A percentile compares a stretch with the other conserved stretches of the same genome.
Evolutionary conservation across 2,888 invertebrate genomes (phyloP).

Genomic region (Cheilosia vulpina): DNA sequence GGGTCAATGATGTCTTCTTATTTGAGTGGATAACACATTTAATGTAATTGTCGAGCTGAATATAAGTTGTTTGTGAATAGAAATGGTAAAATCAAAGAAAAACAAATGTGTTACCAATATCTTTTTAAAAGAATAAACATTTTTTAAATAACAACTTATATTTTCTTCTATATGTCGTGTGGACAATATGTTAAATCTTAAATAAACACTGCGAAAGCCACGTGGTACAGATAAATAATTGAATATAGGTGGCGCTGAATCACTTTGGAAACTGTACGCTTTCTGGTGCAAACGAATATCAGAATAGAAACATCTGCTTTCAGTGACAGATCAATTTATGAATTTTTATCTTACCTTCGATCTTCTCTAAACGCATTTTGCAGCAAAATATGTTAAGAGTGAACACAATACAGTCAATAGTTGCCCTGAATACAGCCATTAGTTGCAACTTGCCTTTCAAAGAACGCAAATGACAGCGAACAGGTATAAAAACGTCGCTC

Average conservation of each 20-base stretch:
- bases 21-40: constrained; percentile 4
- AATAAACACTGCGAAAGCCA: not conserved
- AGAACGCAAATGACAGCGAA: too few species aligned
- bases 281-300: not conserved
- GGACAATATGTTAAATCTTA: not conserved
- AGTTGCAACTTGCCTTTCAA: too few species aligned
- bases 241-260: not conserved
- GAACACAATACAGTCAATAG: too few species aligned
- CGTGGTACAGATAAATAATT: not conserved
- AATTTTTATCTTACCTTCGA: too few species aligned
- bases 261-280: not conserved
- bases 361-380: too few species aligned
- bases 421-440: too few species aligned
- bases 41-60: not conserved
- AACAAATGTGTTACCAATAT: not conserved
- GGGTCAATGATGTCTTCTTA: not conserved
- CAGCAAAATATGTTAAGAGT: too few species aligned
- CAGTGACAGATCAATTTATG: too few species aligned
- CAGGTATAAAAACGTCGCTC: too few species aligned
- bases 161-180: not conserved
- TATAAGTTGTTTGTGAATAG: not conserved
- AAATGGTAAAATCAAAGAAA: too few species aligned
- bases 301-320: too few species aligned
- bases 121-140: not conserved
- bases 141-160: not conserved